Evolutionary conservation across 1,140 invertebrate genomes (phyloP).

Genomic region (Aradophagus sp.): DNA sequence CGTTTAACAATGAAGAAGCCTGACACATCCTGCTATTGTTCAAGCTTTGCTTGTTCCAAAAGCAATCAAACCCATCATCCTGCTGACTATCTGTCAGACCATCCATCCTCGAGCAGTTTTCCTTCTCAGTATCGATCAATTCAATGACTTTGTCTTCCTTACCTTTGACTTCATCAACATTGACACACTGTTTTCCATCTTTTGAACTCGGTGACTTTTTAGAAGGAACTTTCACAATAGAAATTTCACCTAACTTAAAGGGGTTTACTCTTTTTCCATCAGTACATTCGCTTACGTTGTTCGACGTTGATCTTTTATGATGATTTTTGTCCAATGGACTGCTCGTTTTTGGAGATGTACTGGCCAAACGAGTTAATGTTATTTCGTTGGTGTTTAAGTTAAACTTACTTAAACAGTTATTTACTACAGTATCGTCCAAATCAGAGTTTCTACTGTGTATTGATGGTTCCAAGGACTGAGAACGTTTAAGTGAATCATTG

Average conservation of each 20-base stretch:
- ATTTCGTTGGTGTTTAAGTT: conserved; percentile 49
- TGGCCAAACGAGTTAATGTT: conserved; percentile 38
- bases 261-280: too few species aligned
- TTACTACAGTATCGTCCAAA: neutral
- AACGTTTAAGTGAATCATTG: too few species aligned
- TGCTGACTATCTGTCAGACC: neutral
- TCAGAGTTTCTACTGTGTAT: conserved; percentile 12
- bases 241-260: conserved; percentile 8
- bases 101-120: neutral
- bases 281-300: neutral
- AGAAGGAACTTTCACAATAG: conserved; percentile 3
- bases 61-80: neutral
- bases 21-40: conserved; percentile 1
- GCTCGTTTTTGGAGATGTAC: neutral
- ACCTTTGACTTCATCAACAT: neutral
- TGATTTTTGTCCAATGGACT: too few species aligned
- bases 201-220: neutral
- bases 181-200: neutral
- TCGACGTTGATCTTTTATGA: too few species aligned
- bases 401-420: conserved; percentile 27
- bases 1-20: conserved; percentile 7
- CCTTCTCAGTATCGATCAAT: neutral
- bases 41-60: conserved; percentile 6
- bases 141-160: conserved; percentile 2
- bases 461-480: too few species aligned